Base-by-base conservation (phyloP, 2,888 invertebrate species). In the Phaonia tiefii region DNA sequence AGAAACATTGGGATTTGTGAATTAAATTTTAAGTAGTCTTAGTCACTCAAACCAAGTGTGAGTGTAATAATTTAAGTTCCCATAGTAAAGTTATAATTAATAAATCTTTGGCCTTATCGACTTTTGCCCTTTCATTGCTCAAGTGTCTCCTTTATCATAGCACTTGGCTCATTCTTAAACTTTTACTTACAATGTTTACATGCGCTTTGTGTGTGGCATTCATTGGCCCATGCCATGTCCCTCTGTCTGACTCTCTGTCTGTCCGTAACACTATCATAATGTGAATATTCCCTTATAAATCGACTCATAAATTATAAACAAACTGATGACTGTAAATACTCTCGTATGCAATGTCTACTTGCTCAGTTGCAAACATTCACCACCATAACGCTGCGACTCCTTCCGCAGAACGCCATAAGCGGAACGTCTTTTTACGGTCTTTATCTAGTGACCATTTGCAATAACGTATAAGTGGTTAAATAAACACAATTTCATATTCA, bases 401-500 rank as follows among this genome's bases (percentile, higher is more conserved):
- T 15, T 51, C 22, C 31, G 31, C 13, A 20, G 60, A 11, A 4
- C 4, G 54, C 42, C 63, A 42, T 63, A 63, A 15, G 39, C n/a
- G 37, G 17, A 42, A 17, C 26, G 15, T 46, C 54, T 56, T 72
- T 20, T 69, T 63, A n/a, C 66, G 63, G 17, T 44, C 15, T 75
- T 81, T 81, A 81, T 81, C 77, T 81, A 20, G 3, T 75, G 67
- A 54, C 74, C 54, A 78, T 78, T 67, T 63, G 42, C 67, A 72
- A 75, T 80, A 77, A 70, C 60, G 51, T 75, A 67, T 74, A 60
- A 66, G 72, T 66, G 54, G 71, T 71, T 71, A 46, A n/a, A 56
- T 31, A 69, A 54, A 67, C 77, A 22, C 66, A 80, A 77, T 70
- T 70, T 51, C 13, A 31, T 56, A 49, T 72, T 66, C 71, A 81